Conservation (phyloP, 2,113 vertebrate species). For the Marcusenius ussheri region DNA sequence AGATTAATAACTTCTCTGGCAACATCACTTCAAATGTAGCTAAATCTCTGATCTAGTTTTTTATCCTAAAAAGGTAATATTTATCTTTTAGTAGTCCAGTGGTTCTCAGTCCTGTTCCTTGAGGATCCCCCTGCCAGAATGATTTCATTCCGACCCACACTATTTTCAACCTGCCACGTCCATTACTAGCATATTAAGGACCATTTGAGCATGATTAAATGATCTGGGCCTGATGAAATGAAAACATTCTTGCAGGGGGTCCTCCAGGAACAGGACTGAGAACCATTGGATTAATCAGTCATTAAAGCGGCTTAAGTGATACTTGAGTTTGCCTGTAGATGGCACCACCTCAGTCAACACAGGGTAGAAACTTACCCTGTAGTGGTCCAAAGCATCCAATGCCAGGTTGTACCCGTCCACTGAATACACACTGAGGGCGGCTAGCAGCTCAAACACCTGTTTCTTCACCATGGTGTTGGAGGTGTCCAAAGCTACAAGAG, state of each 20-base stretch:
- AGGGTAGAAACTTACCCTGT: slow-evolving; percentile 70
- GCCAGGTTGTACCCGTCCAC: slow-evolving; percentile 75
- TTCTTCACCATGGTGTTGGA: slow-evolving; percentile 97
- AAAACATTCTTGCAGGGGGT: not conserved
- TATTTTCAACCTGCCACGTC: not conserved
- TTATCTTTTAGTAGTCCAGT: not conserved
- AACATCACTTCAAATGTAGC: not conserved
- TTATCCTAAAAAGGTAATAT: not conserved
- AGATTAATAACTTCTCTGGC: not conserved
- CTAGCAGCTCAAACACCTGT: slow-evolving; percentile 93
- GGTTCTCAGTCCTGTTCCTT: not conserved
- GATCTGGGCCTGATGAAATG: not conserved
- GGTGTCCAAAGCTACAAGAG: slow-evolving; percentile 80
- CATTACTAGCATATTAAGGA: not conserved
- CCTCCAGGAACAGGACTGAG: not conserved
- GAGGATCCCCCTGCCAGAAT: not conserved
- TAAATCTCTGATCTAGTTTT: not conserved
- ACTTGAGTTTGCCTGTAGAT: not conserved
- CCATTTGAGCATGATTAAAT: not conserved
- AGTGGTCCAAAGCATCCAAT: slow-evolving; percentile 88
- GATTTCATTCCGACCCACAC: not conserved
- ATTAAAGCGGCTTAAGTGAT: not conserved
- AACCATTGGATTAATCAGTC: not conserved
- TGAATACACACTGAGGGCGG: slow-evolving; percentile 90
- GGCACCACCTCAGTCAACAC: not conserved